Evolutionary conservation across 2,888 invertebrate genomes (phyloP), one percentile per base, ranked within the genome.

Genomic region (Alsophila aescularia): DNA sequence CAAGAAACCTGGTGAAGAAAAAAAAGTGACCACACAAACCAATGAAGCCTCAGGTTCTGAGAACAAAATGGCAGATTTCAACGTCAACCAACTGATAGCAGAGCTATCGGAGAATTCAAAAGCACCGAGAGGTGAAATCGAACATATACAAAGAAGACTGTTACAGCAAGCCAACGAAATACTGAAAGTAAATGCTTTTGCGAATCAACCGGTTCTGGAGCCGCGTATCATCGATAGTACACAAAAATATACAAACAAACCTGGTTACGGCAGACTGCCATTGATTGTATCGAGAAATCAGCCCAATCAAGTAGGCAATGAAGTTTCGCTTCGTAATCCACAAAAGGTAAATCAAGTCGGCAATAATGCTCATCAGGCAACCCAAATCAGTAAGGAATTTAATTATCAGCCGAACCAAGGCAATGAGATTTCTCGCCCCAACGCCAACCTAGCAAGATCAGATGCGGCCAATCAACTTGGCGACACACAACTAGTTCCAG

Each of bases 91-190:
- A 70, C 73, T 91, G 4, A 91, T 91, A 70, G 90, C 89, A 2
- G 87, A 90, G 36, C 73, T 91, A 45, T 89, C 91, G 2, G 80
- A 87, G 64, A 91, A 90, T 67, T 87, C 91, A 4, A 85, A 76
- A 70, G 89, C 87, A 2, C 87, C 91, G 9, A 87, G 80, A 77
- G 75, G 75, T 24, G 91, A 91, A 77, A 90, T 91, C 72, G 87
- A 90, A 72, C 80, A 79, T 49, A 90, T 91, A 73, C 91, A 91
- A 67, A 77, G 82, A 49, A 83, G 85, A 65, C 67, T 90, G 32
- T 67, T 91, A 12, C 89, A 90, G 44, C 91, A 91, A 69, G 90
- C 91, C 10, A 90, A 90, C 61, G 86, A 89, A 66, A 89, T 91
- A 78, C 73, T 91, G 71, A 91, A 89, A 87, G 90, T 90, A 60